A percentile compares a stretch with the other conserved stretches of the same genome.
These are phyloP conservation scores for Penaeus japonicus DNA, from an alignment of 1,140 invertebrate species.

Conservation along the genomic window DNA sequence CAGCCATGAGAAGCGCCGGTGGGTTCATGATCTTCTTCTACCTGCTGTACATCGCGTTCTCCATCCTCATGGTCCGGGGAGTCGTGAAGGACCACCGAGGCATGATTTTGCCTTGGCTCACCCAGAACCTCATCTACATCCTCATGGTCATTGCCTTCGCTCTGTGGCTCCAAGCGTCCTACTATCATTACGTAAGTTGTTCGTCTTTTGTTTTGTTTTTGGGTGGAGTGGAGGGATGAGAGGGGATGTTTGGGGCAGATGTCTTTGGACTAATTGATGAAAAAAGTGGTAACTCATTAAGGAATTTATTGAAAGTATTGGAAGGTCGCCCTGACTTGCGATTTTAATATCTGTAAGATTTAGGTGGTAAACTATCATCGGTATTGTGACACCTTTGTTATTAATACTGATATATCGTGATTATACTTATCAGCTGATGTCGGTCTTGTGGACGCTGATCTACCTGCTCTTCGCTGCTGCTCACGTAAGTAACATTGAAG, in stretches of 20 bases:
- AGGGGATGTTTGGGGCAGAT: too few species aligned
- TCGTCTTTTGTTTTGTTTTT: constrained; percentile 73
- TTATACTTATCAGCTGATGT: constrained; percentile 76
- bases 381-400: neutral
- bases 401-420: neutral
- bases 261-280: too few species aligned
- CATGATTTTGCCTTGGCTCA: constrained; percentile 82
- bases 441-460: constrained; percentile 76
- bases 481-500: constrained; percentile 66
- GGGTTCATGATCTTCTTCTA: constrained; percentile 78
- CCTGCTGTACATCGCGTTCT: constrained; percentile 72
- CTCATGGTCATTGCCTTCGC: constrained; percentile 81
- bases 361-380: too few species aligned
- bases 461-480: constrained; percentile 83
- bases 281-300: too few species aligned
- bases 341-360: too few species aligned
- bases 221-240: constrained; percentile 70
- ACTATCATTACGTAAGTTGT: constrained; percentile 86
- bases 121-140: constrained; percentile 74
- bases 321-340: too few species aligned
- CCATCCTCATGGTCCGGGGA: constrained; percentile 72
- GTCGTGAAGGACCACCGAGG: constrained; percentile 75
- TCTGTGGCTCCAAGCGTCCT: constrained; percentile 82
- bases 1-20: constrained; percentile 79
- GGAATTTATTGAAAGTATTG: too few species aligned